Base-by-base conservation (phyloP, 1,140 invertebrate genomes). In the Drosophila melanica region DNA sequence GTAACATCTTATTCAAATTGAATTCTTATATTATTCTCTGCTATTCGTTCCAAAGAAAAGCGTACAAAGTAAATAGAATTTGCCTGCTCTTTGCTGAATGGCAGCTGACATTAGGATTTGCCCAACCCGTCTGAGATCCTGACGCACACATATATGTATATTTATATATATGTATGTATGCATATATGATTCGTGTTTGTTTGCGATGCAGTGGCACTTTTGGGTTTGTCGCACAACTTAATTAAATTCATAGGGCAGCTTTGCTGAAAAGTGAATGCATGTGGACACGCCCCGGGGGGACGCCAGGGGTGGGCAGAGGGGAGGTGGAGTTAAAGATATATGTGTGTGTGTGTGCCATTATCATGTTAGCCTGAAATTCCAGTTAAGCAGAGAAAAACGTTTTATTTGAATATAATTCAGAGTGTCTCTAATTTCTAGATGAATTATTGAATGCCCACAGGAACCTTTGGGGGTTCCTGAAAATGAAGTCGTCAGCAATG, bases 361-460 rank as follows among this genome's bases (percentile, higher is more conserved):
- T 62, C 45, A 12, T 42, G 16, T 41, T 27, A 53, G 42, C 53
- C 45, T 39, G 48, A 18, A 42, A 33, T 64, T n/a, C 30, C 47
- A 41, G 57, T 64, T 59, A 10, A 48, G 41, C 18, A 59, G 27
- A 41, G 55, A 47, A 78, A 81, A 87, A 74, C 74, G 74, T 81
- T 91, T 90, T 86, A 91, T 90, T 85, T 57, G 84, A 77, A 84
- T 90, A 90, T 90, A 78, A 87, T 91, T 77, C 79, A 74, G 74
- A 90, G 85, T 90, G 84, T 91, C 90, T 79, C 79, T 69, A 90
- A 91, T 91, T 86, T 79, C 57, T 41, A 48, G 35, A 66, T 76
- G 68, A 71, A 66, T 75, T 73, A 68, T 71, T 27, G 62, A 77
- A 74, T 75, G 66, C 84, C 64, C 50, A 50, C 51, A 7, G 30